Conservation (phyloP, 2,113 vertebrate species). For the Cebus imitator region DNA sequence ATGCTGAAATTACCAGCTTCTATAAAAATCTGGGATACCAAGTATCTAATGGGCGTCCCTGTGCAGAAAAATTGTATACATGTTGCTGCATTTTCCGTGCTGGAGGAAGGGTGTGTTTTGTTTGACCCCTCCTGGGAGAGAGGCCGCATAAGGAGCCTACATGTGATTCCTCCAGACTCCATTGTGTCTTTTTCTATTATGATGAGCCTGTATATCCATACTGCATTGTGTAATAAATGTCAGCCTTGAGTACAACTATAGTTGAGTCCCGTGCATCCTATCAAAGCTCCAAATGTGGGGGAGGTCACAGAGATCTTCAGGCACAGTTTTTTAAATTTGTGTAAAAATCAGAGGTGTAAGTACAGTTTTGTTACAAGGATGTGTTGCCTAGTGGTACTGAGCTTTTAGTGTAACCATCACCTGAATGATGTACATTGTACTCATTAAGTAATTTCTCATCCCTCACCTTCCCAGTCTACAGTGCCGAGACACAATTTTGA, state of each 20-base stretch:
- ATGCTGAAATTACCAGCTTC: neutral
- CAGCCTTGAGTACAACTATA: neutral
- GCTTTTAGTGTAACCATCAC: neutral
- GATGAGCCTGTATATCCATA: neutral
- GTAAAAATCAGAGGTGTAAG: neutral
- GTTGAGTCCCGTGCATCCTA: neutral
- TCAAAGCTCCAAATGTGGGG: neutral
- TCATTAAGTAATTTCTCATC: neutral
- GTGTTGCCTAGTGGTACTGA: neutral
- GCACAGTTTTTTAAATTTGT: neutral
- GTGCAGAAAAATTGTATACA: neutral
- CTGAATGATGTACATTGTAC: neutral
- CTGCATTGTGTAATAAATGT: neutral
- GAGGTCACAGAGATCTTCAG: neutral
- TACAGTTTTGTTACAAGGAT: neutral
- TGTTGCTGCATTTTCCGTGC: neutral
- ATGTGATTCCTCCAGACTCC: neutral
- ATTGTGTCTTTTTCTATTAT: neutral
- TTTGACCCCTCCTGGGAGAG: neutral
- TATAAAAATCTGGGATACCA: neutral
- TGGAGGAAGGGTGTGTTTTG: neutral
- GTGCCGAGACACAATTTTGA: neutral
- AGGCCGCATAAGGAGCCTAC: neutral
- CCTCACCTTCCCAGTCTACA: neutral
- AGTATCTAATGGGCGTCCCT: neutral